phyloP scores from a whole-genome alignment of 2,888 invertebrate genomes.

The Phragmatobia fuliginosa region DNA sequence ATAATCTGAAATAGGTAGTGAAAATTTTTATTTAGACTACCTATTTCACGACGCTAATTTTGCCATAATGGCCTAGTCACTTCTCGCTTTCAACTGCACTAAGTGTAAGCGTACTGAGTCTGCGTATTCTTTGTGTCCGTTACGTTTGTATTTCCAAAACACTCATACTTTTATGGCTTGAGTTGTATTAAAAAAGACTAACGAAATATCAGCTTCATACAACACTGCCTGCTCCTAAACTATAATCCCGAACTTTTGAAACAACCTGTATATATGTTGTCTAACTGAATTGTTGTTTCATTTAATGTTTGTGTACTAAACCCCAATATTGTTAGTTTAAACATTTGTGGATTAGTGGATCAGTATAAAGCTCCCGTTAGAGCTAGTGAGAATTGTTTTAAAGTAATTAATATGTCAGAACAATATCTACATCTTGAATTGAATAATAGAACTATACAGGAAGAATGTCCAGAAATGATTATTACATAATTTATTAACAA shows the following conservation, averaged over 20 bases:
- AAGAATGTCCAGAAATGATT: too few relatives aligned
- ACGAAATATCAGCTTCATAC: neutral
- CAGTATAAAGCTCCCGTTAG: conserved; percentile 3
- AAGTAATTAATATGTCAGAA: neutral
- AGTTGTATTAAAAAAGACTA: neutral
- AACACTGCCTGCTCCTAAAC: neutral
- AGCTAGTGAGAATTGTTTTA: conserved; percentile 4
- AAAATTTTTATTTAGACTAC: too few relatives aligned
- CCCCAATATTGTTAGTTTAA: conserved; percentile 1
- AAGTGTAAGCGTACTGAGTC: too few relatives aligned
- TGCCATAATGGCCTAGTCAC: too few relatives aligned
- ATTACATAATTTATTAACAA: neutral
- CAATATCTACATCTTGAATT: neutral
- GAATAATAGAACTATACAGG: neutral
- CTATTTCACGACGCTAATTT: too few relatives aligned
- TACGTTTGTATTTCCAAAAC: too few relatives aligned
- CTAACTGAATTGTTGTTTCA: conserved; percentile 4
- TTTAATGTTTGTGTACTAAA: conserved; percentile 2
- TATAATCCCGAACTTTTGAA: neutral
- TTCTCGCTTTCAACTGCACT: too few relatives aligned
- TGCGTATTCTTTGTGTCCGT: too few relatives aligned
- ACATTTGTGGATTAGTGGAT: conserved; percentile 1
- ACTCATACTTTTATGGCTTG: too few relatives aligned
- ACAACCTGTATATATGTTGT: neutral
- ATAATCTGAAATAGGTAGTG: neutral